Base-by-base conservation (phyloP, 2,113 vertebrate species). In the Lichenostomus cassidix region DNA sequence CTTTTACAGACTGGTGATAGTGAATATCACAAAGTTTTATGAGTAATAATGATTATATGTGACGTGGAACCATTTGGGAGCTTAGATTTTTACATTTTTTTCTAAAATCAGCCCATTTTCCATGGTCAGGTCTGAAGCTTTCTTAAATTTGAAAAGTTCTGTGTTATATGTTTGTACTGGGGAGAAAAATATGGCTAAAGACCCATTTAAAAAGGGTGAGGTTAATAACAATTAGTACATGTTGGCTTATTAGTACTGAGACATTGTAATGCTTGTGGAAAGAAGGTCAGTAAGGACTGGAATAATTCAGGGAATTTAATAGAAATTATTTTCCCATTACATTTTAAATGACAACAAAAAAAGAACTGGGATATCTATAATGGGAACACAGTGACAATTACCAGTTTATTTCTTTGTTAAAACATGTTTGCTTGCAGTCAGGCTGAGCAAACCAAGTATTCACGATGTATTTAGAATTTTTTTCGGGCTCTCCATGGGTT, bases 401-500 rank as follows among this genome's bases (percentile, higher is more conserved):
- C 24, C 49, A 52, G 21, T 71, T 87, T 4, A 23, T 59, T 67
- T 79, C 25, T 87, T 75, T 87, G 44, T 74, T 76, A 62, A 88
- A 81, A 64, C 9, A 0, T 49, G 10, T 35, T 87, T 92, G 23
- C 70, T 83, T 59, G 55, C 4, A 24, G 12, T 73, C 64, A 64
- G 47, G 13, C 70, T 62, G 42, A 62, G 63, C 41, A 64, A 77
- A 68, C 28, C 33, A 23, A 39, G 9, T 50, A 33, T 52, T 85
- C 11, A 1, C 35, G 55, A 52, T 53, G 44, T 63, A 29, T 59
- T 83, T 53, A 23, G 41, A 53, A 12, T 35, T 49, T 47, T 93
- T 92, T 89, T 82, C 79, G 41, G 56, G 6, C 69, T 81, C 50
- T 94, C 63, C n/a, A 6, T 81, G 81, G 53, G 31, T 85, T 87